Evolutionary conservation across 2,797 vertebrate species (phyloP), one percentile per base, ranked within the genome.

Genomic region (Parauchenoglanis ngamensis): DNA sequence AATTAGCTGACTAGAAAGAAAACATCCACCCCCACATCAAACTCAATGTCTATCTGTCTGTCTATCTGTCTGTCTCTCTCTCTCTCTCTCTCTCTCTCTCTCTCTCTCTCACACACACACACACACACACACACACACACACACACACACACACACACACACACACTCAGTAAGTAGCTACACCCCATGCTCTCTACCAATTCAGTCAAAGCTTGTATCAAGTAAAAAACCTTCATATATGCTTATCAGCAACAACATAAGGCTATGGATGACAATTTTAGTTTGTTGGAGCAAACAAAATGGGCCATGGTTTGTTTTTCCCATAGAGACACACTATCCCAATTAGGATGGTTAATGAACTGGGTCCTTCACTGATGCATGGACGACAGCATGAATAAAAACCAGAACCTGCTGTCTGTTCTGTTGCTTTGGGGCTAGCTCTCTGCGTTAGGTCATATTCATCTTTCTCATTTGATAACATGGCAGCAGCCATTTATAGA

Each of bases 1-100:
- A 96, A 96, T 96, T 96, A 96, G 94, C 92, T 94, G 94, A 95
- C 93, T 94, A 94, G 92, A 94, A 94, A 94, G 93, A 95, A 95
- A 94, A 95, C 94, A 94, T 92, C 89, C 94, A 94, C 93, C 93
- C 90, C 91, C 63, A 86, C 84, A 70, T 54, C 76, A 84, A 65
- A 49, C 81, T n/a, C 76, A 28, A 56, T 52, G 46, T 79, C 79
- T 78, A 79, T 78, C 83, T 61, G 77, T 78, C 40, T 21, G 78
- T 76, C 35, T 63, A 52, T 83, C 88, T 80, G 90, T 89, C 88
- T 13, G 85, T 89, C 92, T 91, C 92, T 91, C 84, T 78, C 25
- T 76, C 79, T 91, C 86, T 88, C 84, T 73, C 85, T 52, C 86
- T 85, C 89, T 83, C 86, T 19, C 65, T 23, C 84, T 88, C 92